phyloP scores from a whole-genome alignment of 2,113 vertebrate genomes.

The Gnathochromis pfefferi region DNA sequence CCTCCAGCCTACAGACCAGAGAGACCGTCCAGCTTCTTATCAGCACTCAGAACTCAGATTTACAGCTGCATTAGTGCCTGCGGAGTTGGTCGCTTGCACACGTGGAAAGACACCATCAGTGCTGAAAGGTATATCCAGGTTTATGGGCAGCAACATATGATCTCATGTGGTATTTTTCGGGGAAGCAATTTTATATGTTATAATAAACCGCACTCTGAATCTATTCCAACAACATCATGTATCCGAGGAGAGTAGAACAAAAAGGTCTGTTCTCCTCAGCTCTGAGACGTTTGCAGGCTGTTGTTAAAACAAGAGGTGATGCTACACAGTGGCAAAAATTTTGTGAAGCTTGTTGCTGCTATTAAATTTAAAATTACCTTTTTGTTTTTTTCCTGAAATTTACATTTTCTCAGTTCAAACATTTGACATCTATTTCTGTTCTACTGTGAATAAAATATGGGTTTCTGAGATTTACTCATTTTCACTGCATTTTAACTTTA shows the following conservation, averaged over 20 bases:
- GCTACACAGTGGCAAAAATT: neutral
- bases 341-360: rapidly evolving
- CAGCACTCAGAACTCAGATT: neutral
- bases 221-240: neutral
- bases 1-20: rapidly evolving
- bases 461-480: neutral
- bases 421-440: neutral
- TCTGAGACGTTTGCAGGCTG: rapidly evolving
- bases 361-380: neutral
- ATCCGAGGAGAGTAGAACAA: rapidly evolving
- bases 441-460: rapidly evolving
- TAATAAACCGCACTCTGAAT: rapidly evolving
- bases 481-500: neutral
- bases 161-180: rapidly evolving
- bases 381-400: neutral
- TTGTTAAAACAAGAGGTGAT: neutral
- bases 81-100: rapidly evolving
- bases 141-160: neutral
- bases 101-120: neutral
- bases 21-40: neutral
- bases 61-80: rapidly evolving
- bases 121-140: neutral
- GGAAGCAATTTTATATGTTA: neutral
- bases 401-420: neutral
- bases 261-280: rapidly evolving